Conservation (phyloP, 2,797 vertebrate genomes). For the Distichodus sexfasciatus region DNA sequence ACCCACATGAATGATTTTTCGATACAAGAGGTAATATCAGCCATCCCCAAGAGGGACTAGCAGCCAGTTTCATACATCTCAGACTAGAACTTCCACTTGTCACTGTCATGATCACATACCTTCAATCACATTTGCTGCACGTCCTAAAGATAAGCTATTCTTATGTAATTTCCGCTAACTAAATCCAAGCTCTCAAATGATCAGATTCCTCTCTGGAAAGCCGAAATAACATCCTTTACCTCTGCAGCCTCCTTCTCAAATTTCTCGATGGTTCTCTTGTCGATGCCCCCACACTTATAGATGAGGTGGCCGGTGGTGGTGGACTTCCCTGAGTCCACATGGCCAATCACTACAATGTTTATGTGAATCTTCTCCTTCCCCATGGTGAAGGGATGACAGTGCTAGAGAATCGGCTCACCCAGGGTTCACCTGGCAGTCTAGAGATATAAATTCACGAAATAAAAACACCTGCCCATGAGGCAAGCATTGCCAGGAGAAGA, state of each 20-base stretch:
- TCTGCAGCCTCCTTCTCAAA: conserved; percentile 85
- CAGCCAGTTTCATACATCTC: too few relatives aligned
- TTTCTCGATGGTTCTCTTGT: conserved; percentile 85
- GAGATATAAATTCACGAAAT: too few relatives aligned
- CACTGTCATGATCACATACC: too few relatives aligned
- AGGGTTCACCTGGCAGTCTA: conserved; percentile 6
- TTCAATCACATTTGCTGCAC: too few relatives aligned
- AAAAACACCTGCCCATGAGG: neutral
- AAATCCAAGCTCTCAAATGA: too few relatives aligned
- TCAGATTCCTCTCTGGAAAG: neutral
- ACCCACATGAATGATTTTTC: too few relatives aligned
- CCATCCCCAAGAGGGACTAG: too few relatives aligned
- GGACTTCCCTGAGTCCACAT: conserved; percentile 85
- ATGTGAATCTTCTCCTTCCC: conserved; percentile 87
- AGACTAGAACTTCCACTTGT: too few relatives aligned
- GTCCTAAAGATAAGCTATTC: too few relatives aligned
- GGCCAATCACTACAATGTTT: conserved; percentile 85
- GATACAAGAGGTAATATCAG: too few relatives aligned
- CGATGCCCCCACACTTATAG: conserved; percentile 85
- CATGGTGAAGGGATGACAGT: conserved; percentile 59
- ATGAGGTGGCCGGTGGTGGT: conserved; percentile 85
- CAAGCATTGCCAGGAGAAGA: neutral
- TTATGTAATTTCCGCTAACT: too few relatives aligned
- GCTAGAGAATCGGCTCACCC: neutral
- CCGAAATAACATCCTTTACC: conserved; percentile 55